phyloP scores from a whole-genome alignment of 2,888 invertebrate genomes.

The Didymodactylos carnosus region DNA sequence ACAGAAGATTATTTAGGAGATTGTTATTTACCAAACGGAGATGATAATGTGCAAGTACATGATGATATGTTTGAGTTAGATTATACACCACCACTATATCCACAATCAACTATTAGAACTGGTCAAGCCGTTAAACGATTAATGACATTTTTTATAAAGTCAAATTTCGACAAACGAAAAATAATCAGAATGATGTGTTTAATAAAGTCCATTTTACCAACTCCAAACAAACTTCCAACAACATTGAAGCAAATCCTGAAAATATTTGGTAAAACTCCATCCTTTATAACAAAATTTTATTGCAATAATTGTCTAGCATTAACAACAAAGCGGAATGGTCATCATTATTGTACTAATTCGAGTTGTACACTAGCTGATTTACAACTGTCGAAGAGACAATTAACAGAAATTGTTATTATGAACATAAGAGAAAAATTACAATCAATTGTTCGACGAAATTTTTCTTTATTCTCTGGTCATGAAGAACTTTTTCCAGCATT shows the following conservation, averaged over 20 bases:
- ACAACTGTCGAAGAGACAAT: not conserved
- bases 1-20: too few species aligned
- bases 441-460: not conserved
- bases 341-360: not conserved
- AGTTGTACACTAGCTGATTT: not conserved
- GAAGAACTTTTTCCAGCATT: not conserved
- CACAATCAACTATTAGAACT: not conserved
- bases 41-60: too few species aligned
- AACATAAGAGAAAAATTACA: not conserved
- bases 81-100: not conserved
- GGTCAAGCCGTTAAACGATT: not conserved
- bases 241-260: not conserved
- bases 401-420: not conserved
- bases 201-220: not conserved
- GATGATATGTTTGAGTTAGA: too few species aligned
- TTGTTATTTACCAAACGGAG: too few species aligned
- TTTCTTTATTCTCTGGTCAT: not conserved
- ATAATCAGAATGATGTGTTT: not conserved
- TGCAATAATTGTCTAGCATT: not conserved
- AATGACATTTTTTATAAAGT: not conserved
- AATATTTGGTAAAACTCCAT: not conserved
- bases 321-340: not conserved
- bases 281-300: not conserved
- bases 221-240: not conserved
- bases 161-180: not conserved